Evolutionary conservation across 2,797 vertebrate genomes (phyloP), one percentile per base, ranked within the genome.

Genomic region (Mormyrops attenuatus): DNA sequence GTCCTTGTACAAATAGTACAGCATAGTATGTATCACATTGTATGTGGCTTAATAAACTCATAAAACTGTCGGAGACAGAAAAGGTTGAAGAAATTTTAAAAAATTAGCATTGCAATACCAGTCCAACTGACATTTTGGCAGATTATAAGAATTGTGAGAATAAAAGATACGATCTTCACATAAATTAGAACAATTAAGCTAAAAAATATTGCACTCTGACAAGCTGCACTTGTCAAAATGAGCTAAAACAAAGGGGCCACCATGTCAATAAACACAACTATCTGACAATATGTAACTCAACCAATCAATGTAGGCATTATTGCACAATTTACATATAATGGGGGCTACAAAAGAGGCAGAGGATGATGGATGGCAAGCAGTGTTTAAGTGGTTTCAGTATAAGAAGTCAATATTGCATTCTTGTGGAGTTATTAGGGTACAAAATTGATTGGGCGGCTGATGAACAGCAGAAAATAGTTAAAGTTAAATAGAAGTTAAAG

Each of bases 391-490:
- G 57, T 20, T 15, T 15, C 30, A 22, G 22, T 55, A 85, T 44
- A 38, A 26, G 20, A 82, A 60, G 30, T 30, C 34, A 34, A 52
- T 50, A 52, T 17, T 30, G 69, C 20, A 55, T 87, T 73, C 60
- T 55, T 3, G 49, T 66, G 66, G 60, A 52, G 44, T 69, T 89
- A 73, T 49, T 85, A 89, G 84, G 60, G 55, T 22, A 55, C n/a
- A 47, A 15, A 57, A 87, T 87, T 87, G 85, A 89, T 44, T 87
- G 63, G n/a, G 73, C 15, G 2, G 30, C n/a, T 52, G 55, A 57
- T 84, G 90, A 90, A 85, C 55, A 90, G 89, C 52, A 89, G 38
- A 41, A 90, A 90, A 92, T 91, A 88, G 90, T 90, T 66, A 66
- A 89, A 90, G 90, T 92, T 2, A 30, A 30, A 30, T 91, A 90